phyloP scores from a whole-genome alignment of 2,797 vertebrate genomes.

The Agapornis canus region DNA sequence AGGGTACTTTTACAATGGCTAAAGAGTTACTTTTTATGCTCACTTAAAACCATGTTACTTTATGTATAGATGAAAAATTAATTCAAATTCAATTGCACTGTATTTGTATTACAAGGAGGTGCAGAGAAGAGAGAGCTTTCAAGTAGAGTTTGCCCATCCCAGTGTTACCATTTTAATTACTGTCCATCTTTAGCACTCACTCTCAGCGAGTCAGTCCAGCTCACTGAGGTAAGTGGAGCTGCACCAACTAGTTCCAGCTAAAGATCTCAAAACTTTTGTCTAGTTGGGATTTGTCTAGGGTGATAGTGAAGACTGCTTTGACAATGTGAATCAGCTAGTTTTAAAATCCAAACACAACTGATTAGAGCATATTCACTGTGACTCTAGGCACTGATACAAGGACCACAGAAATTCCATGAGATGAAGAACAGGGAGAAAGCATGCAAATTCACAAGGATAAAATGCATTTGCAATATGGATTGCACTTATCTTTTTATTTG shows the following conservation, averaged over 20 bases:
- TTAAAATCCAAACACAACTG: constrained; percentile 65
- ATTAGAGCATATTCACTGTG: constrained; percentile 51
- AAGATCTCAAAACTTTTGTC: neutral
- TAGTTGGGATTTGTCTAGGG: constrained; percentile 49
- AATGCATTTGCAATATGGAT: constrained; percentile 76
- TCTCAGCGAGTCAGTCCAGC: neutral
- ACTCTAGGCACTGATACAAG: constrained; percentile 43
- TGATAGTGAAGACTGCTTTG: constrained; percentile 43
- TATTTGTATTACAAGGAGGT: neutral
- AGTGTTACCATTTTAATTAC: neutral
- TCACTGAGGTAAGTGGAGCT: neutral
- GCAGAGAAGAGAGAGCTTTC: neutral
- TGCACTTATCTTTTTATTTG: constrained; percentile 81
- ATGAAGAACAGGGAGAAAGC: constrained; percentile 48
- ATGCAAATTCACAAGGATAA: constrained; percentile 66
- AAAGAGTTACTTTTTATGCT: neutral
- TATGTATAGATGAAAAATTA: neutral
- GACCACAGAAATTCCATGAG: constrained; percentile 68
- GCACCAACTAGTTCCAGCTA: neutral
- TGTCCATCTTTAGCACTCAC: neutral
- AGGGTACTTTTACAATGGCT: neutral
- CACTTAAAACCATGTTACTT: neutral
- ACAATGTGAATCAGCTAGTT: constrained; percentile 61
- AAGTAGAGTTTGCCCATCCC: neutral
- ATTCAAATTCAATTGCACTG: neutral